A percentile compares a stretch with the other conserved stretches of the same genome.
These are phyloP conservation scores for Heteromormyrus szaboi DNA, from an alignment of 2,797 vertebrate species.

Conservation along the genomic window DNA sequence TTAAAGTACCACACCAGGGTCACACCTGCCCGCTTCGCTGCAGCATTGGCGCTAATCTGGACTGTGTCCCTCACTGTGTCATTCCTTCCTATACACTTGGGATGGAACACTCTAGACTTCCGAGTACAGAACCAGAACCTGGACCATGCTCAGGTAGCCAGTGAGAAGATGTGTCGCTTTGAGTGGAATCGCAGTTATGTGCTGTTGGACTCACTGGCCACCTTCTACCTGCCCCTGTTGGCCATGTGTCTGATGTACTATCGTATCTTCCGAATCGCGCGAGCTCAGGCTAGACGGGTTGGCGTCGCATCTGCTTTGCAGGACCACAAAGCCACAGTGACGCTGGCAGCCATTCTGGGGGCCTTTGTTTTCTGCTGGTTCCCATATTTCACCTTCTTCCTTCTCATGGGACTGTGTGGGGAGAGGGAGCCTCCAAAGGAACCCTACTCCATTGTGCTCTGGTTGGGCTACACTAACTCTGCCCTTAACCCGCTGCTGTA, in stretches of 20 bases:
- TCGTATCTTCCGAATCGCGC: conserved; percentile 79
- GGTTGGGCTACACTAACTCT: conserved; percentile 84
- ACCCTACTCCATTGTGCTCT: conserved; percentile 61
- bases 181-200: conserved; percentile 76
- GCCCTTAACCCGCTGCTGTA: conserved; percentile 84
- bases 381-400: conserved; percentile 84
- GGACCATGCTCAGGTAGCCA: conserved; percentile 30
- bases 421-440: conserved; percentile 35
- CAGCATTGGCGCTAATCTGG: conserved; percentile 76
- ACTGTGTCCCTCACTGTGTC: conserved; percentile 71
- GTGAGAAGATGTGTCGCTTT: conserved; percentile 57
- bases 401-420: conserved; percentile 64
- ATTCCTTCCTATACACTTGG: conserved; percentile 85
- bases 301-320: conserved; percentile 60
- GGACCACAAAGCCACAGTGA: conserved; percentile 90
- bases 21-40: conserved; percentile 63
- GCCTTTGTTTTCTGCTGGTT: conserved; percentile 90
- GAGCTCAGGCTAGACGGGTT: conserved; percentile 82
- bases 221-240: conserved; percentile 84
- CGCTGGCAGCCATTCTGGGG: conserved; percentile 78
- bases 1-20: conserved; percentile 73
- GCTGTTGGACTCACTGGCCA: conserved; percentile 65
- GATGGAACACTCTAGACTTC: conserved; percentile 77
- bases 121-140: conserved; percentile 53
- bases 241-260: conserved; percentile 87